A percentile compares a stretch with the other conserved stretches of the same genome.
These are phyloP conservation scores for Gallinago nigripennis DNA, from an alignment of 2,797 vertebrate species.

Conservation along the genomic window DNA sequence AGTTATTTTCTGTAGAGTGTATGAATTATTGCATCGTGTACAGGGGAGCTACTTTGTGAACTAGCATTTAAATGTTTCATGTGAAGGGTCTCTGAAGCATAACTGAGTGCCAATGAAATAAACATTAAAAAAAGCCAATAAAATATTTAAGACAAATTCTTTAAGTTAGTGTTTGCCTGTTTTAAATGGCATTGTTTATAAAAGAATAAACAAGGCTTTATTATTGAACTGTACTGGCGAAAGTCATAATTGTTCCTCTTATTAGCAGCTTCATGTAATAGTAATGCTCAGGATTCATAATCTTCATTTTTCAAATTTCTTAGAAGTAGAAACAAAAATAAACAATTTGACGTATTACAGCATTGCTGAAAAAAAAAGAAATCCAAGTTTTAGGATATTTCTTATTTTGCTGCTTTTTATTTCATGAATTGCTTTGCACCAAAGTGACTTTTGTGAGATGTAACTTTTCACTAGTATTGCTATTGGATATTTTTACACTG, in stretches of 20 bases:
- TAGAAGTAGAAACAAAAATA: background rate
- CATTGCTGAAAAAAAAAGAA: background rate
- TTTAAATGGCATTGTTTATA: background rate
- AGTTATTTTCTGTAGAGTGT: background rate
- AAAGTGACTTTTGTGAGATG: background rate
- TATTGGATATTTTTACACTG: background rate
- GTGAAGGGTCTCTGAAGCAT: background rate
- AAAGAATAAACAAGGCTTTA: background rate
- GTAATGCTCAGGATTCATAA: background rate
- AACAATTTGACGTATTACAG: background rate
- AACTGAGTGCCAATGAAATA: background rate
- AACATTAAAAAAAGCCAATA: background rate
- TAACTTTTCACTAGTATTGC: background rate
- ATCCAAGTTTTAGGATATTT: background rate
- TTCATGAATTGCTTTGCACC: background rate
- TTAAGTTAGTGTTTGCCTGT: background rate
- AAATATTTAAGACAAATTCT: background rate
- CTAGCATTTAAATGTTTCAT: background rate
- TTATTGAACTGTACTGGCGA: background rate
- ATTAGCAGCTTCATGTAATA: background rate
- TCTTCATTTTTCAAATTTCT: background rate
- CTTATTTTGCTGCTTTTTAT: background rate
- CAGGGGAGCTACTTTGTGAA: background rate
- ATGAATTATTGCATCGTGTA: background rate
- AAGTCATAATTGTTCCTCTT: background rate